Percentiles rank a stretch among this genome's conserved stretches.
phyloP scores from a whole-genome alignment of 2,113 vertebrate genomes.

The Rhipidura dahli region DNA sequence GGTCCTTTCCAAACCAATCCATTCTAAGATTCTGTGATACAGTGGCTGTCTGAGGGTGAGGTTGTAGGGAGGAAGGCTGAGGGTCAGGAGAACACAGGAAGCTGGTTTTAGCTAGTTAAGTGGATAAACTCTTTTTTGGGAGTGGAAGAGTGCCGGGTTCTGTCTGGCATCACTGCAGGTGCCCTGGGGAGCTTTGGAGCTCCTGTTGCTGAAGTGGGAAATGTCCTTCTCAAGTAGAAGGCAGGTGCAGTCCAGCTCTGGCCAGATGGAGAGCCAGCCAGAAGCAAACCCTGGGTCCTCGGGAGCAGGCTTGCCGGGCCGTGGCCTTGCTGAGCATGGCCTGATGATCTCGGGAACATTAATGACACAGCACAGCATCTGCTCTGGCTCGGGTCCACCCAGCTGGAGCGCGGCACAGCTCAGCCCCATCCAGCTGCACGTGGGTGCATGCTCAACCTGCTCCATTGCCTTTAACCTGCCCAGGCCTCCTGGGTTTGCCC shows the following conservation, averaged over 20 bases:
- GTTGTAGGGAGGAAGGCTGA: background rate
- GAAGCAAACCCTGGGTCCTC: background rate
- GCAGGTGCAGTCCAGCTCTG: background rate
- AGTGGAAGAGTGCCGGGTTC: fast-evolving
- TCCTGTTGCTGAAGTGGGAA: background rate
- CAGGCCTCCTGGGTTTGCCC: background rate
- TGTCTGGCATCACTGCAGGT: fast-evolving
- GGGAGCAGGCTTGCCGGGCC: fast-evolving
- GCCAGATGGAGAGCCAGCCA: background rate
- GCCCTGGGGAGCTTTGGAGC: background rate
- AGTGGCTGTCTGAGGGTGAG: background rate
- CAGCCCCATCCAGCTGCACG: background rate
- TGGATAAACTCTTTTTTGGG: background rate
- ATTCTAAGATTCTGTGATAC: background rate
- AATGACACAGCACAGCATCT: fast-evolving
- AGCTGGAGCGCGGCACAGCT: background rate
- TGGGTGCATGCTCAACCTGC: background rate
- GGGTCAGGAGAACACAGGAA: background rate
- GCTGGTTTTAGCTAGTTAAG: background rate
- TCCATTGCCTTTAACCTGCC: background rate
- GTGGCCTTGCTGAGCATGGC: background rate
- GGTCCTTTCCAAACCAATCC: background rate
- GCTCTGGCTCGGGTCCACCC: background rate
- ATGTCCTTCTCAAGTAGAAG: background rate
- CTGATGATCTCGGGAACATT: background rate